phyloP scores from a whole-genome alignment of 2,888 invertebrate species.

The Plebejus argus region DNA sequence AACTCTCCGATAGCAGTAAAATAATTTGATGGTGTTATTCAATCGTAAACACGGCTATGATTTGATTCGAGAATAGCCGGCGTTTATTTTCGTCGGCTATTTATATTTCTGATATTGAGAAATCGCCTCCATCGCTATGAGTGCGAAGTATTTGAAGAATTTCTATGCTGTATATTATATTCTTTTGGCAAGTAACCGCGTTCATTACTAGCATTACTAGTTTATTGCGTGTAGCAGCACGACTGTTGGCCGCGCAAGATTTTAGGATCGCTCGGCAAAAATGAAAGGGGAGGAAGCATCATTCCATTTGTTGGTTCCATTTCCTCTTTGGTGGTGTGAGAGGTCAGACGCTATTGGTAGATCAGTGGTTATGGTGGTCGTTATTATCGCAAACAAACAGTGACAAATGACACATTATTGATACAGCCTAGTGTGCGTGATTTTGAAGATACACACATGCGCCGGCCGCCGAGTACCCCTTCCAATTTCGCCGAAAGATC shows the following conservation, averaged over 20 bases:
- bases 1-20: constrained; percentile 56
- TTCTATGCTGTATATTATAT: constrained; percentile 47
- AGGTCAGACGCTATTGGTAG: background rate
- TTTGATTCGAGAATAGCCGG: constrained; percentile 47
- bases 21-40: constrained; percentile 55
- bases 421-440: too few relatives aligned
- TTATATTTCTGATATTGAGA: constrained; percentile 42
- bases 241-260: too few relatives aligned
- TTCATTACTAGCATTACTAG: background rate
- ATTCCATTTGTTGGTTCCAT: too few relatives aligned
- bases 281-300: too few relatives aligned
- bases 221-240: background rate
- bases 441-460: too few relatives aligned
- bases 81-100: constrained; percentile 49
- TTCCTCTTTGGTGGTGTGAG: background rate
- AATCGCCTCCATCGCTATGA: constrained; percentile 40
- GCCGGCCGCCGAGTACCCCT: too few relatives aligned
- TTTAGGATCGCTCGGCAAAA: background rate
- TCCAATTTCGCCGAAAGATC: too few relatives aligned
- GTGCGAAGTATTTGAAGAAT: constrained; percentile 43
- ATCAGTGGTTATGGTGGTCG: too few relatives aligned
- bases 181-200: constrained; percentile 52
- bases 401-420: background rate
- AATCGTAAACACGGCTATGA: constrained; percentile 55
- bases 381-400: too few relatives aligned